Evolutionary conservation across 2,797 vertebrate species (phyloP), one percentile per base, ranked within the genome.

Genomic region (Chelon labrosus): DNA sequence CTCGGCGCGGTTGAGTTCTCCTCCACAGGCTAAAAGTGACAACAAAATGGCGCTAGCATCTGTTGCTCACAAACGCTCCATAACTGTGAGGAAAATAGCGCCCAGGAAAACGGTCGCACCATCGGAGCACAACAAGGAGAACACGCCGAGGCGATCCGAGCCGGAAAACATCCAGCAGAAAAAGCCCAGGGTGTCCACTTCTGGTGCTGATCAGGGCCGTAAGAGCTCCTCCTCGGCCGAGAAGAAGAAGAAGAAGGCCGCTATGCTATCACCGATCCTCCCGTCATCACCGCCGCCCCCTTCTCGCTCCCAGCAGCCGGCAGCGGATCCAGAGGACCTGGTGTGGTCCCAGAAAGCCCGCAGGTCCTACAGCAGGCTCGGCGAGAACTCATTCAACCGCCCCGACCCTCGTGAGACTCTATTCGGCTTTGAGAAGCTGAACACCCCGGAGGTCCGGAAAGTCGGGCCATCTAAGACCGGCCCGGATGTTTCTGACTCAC

Each of bases 331-430:
- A 16, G 53, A 50, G 2, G 83, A 85, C 47, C n/a, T 35, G 3
- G 78, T 61, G 20, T 92, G 92, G 91, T 82, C 87, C 0, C 79
- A 85, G 56, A 92, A 91, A 16, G 92, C 88, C 2, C 92, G 92
- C 7, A 88, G 92, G 10, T 93, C 91, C 67, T 92, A 93, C 85
- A 90, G 88, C 82, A 66, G 87, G 17, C 85, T 90, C 61, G 82
- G 90, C 74, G 90, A 88, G 22, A 64, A 44, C 22, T 86, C 89
- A 4, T 6, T 77, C 25, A 60, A 51, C 79, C 85, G 85, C 77
- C 78, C 85, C 57, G 47, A 77, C 19, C 19, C 67, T 1, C 27
- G 82, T 0, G 85, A 89, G 1, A 63, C 49, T 44, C 2, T 93
- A 3, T 93, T 93, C 65, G 92, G 92, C 58, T 93, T 93, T 7